Evolutionary conservation across 2,797 vertebrate species (phyloP).

Genomic region (Tragopan temminckii): DNA sequence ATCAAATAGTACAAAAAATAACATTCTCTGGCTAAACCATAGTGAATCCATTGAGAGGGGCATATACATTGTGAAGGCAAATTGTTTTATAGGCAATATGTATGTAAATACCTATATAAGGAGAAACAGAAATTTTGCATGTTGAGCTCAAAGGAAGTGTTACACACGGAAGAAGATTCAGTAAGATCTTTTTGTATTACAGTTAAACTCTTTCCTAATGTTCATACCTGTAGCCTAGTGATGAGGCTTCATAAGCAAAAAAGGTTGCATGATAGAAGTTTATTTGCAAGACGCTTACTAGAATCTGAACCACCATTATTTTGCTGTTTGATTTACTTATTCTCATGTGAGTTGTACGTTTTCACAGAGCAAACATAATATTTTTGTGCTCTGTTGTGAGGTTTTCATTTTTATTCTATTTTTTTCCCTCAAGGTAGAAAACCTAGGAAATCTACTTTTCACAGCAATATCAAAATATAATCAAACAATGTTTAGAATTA

Average conservation of each 20-base stretch:
- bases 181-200: background rate
- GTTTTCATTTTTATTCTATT: background rate
- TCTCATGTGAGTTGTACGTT: fast-evolving
- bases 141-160: background rate
- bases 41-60: background rate
- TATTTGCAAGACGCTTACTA: background rate
- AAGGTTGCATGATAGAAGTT: background rate
- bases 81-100: background rate
- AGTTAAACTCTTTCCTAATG: background rate
- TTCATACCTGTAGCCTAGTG: background rate
- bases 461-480: background rate
- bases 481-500: background rate
- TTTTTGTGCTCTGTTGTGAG: background rate
- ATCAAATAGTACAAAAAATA: background rate
- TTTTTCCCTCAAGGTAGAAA: background rate
- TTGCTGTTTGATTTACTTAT: background rate
- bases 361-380: background rate
- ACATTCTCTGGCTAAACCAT: background rate
- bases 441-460: background rate
- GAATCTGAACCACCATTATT: background rate
- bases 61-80: background rate
- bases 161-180: background rate
- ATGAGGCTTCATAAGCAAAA: background rate
- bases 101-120: background rate
- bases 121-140: background rate